Base-by-base conservation (phyloP, 2,888 invertebrate genomes). In the Cepaea hortensis region DNA sequence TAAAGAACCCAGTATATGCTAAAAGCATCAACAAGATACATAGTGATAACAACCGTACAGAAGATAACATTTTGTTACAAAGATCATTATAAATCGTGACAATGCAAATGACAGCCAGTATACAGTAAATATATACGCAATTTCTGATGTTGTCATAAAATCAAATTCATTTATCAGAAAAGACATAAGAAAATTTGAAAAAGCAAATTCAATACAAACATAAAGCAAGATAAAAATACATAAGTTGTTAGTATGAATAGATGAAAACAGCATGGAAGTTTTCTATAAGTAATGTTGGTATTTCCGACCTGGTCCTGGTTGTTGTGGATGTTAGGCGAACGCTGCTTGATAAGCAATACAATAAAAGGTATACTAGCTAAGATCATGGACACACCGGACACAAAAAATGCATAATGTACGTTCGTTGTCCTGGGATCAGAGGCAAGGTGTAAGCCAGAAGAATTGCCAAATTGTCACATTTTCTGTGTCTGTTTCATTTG, bases 51-150 rank as follows among this genome's bases (percentile, higher is more conserved):
- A 87, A 73, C 23, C 90, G 90, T 3, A 91, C 90, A 3, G 94
- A 92, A 68, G 90, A 91, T 18, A 94, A 87, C 73, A 92, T 92
- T 18, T 91, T 0, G 94, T 92, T 46, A 94, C 88, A 81, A 93
- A 92, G 20, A 95, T 93, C 75, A 94, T 93, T 4, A 93, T 85
- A 82, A 94, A 92, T 20, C 95, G 91, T 2, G 92, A 92, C 3
- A 92, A 90, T 1, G 95, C 94, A 90, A 94, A 95, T 5, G 93
- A 91, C 0, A 93, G 94, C 95, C 95, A 95, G 89, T 93, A 95
- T 0, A 94, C 90, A 7, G 94, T 93, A 2, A 94, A 93, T 5
- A 95, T 87, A 62, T 91, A 90, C 0, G 93, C 92, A 6, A 93
- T 94, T 18, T 90, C 89, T 0, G 91, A 85, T 77, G 93, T 93